Conservation (phyloP, 2,797 vertebrate species). For the Muscicapa comitata region DNA sequence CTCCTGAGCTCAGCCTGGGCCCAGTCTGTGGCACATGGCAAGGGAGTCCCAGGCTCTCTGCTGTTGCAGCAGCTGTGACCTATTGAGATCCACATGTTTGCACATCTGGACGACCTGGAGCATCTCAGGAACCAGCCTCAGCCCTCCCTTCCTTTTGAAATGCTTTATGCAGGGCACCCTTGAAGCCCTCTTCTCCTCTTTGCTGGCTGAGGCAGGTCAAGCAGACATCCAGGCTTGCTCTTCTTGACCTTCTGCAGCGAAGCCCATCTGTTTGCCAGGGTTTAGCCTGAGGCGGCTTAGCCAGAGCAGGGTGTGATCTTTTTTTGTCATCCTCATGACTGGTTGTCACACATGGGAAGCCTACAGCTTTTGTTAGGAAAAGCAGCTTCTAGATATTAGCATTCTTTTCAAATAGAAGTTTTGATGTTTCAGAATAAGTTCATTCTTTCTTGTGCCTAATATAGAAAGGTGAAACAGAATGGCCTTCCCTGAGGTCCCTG, state of each 20-base stretch:
- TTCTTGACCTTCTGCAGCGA: slow-evolving; percentile 16
- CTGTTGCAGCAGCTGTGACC: not conserved
- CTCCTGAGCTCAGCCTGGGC: not conserved
- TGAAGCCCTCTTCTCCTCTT: not conserved
- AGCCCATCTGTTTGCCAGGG: slow-evolving; percentile 56
- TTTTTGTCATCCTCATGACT: slow-evolving; percentile 43
- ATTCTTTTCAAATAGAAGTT: not conserved
- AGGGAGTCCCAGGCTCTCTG: not conserved
- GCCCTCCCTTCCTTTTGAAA: not conserved
- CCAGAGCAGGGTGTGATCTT: slow-evolving; percentile 35
- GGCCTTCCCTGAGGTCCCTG: not conserved
- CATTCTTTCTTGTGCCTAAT: not conserved
- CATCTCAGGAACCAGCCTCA: not conserved
- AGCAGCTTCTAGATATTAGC: not conserved
- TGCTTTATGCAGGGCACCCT: not conserved
- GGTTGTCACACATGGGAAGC: not conserved
- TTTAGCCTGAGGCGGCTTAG: slow-evolving; percentile 64
- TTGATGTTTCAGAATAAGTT: not conserved
- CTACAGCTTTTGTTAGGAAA: not conserved
- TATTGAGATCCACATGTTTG: rapidly evolving
- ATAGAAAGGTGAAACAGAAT: not conserved
- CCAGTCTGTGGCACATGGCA: rapidly evolving
- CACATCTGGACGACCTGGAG: not conserved
- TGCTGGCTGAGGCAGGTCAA: not conserved
- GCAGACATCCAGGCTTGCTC: not conserved